Evolutionary conservation across 2,113 vertebrate genomes (phyloP).

Genomic region (Pseudopipra pipra): DNA sequence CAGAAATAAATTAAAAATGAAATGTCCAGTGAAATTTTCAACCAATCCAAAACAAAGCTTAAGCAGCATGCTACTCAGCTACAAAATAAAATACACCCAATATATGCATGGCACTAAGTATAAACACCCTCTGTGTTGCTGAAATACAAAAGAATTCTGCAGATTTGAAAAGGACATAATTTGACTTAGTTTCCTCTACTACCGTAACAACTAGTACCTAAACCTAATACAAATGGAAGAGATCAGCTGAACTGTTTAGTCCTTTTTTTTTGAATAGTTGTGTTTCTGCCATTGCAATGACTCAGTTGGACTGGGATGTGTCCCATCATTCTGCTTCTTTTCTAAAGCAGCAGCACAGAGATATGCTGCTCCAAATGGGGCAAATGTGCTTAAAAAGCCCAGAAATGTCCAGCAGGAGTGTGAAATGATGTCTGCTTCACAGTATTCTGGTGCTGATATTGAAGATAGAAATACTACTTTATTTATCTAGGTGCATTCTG

Average conservation of each 20-base stretch:
- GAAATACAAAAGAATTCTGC: conserved; percentile 4
- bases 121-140: neutral
- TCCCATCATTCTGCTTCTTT: neutral
- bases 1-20: neutral
- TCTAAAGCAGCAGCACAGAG: neutral
- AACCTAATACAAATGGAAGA: conserved; percentile 6
- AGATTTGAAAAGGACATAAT: neutral
- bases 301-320: neutral
- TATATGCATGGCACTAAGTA: neutral
- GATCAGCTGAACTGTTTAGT: neutral
- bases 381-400: neutral
- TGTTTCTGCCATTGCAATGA: neutral
- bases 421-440: neutral
- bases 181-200: neutral
- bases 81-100: neutral
- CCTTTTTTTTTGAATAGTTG: neutral
- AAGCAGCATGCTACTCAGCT: neutral
- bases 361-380: fast-evolving
- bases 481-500: neutral
- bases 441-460: neutral
- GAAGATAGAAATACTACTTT: neutral
- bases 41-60: neutral
- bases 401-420: neutral
- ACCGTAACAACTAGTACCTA: conserved; percentile 21
- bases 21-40: neutral